phyloP scores from a whole-genome alignment of 2,113 vertebrate genomes.

The Prunella himalayana region DNA sequence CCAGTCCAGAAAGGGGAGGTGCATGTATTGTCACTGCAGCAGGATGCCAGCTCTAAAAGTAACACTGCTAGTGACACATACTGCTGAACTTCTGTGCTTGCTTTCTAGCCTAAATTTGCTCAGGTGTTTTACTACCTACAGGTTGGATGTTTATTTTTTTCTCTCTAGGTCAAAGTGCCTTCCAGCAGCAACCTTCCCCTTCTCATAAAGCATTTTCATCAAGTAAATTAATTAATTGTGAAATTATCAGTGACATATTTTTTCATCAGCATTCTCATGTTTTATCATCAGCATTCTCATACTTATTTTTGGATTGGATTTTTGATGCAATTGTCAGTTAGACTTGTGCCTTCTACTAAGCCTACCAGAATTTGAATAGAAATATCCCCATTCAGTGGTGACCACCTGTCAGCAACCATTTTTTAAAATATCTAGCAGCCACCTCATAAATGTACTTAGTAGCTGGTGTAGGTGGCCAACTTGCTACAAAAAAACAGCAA shows the following conservation, averaged over 20 bases:
- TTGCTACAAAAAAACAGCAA: neutral
- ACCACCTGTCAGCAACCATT: neutral
- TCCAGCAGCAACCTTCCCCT: neutral
- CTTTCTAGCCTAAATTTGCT: neutral
- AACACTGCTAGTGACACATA: neutral
- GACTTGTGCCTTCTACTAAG: neutral
- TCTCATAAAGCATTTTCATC: neutral
- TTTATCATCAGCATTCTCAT: neutral
- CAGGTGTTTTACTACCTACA: neutral
- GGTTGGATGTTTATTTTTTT: neutral
- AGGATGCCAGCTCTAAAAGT: neutral
- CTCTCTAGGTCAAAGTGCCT: neutral
- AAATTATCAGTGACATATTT: neutral
- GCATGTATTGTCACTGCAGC: neutral
- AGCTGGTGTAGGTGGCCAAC: accelerated
- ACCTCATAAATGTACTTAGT: neutral
- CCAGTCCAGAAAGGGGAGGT: neutral
- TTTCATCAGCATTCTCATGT: neutral
- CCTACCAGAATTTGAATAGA: neutral
- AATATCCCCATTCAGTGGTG: neutral
- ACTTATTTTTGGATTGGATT: neutral
- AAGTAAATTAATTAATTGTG: neutral
- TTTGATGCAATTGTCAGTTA: neutral
- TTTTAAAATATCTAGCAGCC: neutral
- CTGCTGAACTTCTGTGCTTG: neutral